A percentile compares a stretch with the other conserved stretches of the same genome.
Evolutionary conservation across 1,140 invertebrate genomes (phyloP).

Genomic region (Oncopodura yosiiana): DNA sequence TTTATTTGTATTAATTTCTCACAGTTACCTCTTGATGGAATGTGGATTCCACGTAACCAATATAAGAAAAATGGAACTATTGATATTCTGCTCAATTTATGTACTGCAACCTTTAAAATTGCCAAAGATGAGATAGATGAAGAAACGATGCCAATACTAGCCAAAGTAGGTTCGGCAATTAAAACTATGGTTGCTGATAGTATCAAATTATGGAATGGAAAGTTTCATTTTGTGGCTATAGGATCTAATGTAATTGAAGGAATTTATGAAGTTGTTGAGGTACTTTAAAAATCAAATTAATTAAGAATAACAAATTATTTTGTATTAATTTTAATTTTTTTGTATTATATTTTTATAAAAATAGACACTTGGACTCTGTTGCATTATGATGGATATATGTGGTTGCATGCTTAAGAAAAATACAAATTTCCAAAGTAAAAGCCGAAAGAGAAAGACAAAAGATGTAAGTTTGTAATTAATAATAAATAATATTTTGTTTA

Average conservation of each 20-base stretch:
- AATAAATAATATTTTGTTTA: neutral
- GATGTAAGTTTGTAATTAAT: constrained; percentile 7
- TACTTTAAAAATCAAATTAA: too few species aligned
- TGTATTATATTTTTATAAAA: too few species aligned
- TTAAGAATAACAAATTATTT: too few species aligned
- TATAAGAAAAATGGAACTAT: constrained; percentile 8
- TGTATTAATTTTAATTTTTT: too few species aligned
- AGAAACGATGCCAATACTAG: neutral
- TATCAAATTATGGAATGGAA: constrained; percentile 1
- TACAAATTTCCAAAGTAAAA: neutral
- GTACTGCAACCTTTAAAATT: constrained; percentile 1
- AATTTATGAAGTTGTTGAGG: constrained; percentile 13
- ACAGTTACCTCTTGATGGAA: constrained; percentile 17
- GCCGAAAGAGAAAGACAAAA: constrained; percentile 14
- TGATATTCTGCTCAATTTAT: constrained; percentile 9
- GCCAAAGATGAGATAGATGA: constrained; percentile 1
- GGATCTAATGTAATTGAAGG: constrained; percentile 11
- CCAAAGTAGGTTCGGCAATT: neutral
- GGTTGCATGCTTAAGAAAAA: constrained; percentile 5
- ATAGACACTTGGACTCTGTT: constrained; percentile 14
- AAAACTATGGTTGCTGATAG: neutral
- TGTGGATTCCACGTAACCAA: constrained; percentile 15
- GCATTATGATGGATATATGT: constrained; percentile 19
- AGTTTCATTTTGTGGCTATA: constrained; percentile 1
- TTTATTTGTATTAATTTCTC: neutral